A percentile compares a stretch with the other conserved stretches of the same genome.
phyloP scores from a whole-genome alignment of 2,888 invertebrate genomes.

The Heliconius ethilla region DNA sequence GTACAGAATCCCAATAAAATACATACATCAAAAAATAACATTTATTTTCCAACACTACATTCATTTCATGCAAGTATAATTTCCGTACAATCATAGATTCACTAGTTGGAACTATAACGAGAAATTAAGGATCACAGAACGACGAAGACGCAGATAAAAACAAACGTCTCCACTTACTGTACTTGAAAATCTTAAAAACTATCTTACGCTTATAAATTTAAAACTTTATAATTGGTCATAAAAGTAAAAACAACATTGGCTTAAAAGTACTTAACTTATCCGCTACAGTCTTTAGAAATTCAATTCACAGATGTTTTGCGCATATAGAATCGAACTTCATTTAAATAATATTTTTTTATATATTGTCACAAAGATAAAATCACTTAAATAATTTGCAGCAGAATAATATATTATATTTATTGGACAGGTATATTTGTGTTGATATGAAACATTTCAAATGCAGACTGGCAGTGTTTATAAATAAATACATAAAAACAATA shows the following conservation, averaged over 20 bases:
- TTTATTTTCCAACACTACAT: conserved; percentile 78
- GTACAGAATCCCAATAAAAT: conserved; percentile 24
- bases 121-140: conserved; percentile 78
- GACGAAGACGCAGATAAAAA: conserved; percentile 72
- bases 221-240: conserved; percentile 75
- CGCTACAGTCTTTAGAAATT: conserved; percentile 70
- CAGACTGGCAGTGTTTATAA: conserved; percentile 65
- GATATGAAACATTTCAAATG: conserved; percentile 58
- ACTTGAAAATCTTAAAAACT: conserved; percentile 72
- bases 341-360: conserved; percentile 38
- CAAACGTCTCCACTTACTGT: conserved; percentile 72
- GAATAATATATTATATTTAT: conserved; percentile 33
- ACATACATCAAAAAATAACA: conserved; percentile 71
- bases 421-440: conserved; percentile 36
- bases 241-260: conserved; percentile 72
- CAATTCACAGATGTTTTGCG: conserved; percentile 45
- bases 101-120: conserved; percentile 72
- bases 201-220: conserved; percentile 68
- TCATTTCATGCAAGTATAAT: conserved; percentile 78
- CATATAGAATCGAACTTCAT: conserved; percentile 35
- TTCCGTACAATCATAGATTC: conserved; percentile 68
- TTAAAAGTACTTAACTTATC: conserved; percentile 64
- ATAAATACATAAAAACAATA: conserved; percentile 44
- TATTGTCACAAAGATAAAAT: conserved; percentile 46
- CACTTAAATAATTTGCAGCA: conserved; percentile 43